Evolutionary conservation across 2,113 vertebrate genomes (phyloP).

Genomic region (Anser cygnoides): DNA sequence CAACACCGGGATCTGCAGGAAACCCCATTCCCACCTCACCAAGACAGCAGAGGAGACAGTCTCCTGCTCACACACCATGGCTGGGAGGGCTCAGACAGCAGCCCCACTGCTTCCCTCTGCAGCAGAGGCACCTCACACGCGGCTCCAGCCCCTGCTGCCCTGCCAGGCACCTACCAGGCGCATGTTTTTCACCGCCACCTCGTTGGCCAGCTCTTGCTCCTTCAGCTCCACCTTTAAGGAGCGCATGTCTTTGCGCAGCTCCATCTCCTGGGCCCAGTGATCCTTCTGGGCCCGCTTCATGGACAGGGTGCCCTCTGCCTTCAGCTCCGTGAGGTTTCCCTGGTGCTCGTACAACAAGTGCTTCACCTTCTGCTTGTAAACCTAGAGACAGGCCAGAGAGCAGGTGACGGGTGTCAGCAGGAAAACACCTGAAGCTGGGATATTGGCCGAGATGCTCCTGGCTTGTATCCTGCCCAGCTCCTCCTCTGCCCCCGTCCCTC

Average conservation of each 20-base stretch:
- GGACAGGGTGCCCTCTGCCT: slow-evolving; percentile 69
- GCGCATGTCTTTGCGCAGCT: slow-evolving; percentile 73
- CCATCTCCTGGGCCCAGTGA: slow-evolving; percentile 78
- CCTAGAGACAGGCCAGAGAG: slow-evolving; percentile 36
- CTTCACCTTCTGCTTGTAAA: slow-evolving; percentile 96
- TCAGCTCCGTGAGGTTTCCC: slow-evolving; percentile 86
- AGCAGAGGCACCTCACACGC: fast-evolving
- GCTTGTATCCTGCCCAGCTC: not conserved
- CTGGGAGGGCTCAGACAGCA: not conserved
- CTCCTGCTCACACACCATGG: fast-evolving
- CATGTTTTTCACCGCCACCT: slow-evolving; percentile 79
- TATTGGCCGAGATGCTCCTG: not conserved
- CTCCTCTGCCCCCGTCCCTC: not conserved
- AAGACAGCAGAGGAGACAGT: not conserved
- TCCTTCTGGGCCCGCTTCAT: slow-evolving; percentile 80
- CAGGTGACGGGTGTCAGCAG: not conserved
- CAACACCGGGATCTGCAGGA: fast-evolving
- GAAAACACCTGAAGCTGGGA: fast-evolving
- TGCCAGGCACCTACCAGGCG: slow-evolving; percentile 73
- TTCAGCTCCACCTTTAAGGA: slow-evolving; percentile 76
- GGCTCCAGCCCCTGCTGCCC: not conserved
- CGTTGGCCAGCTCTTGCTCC: slow-evolving; percentile 82
- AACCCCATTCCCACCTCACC: not conserved
- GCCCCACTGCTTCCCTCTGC: not conserved
- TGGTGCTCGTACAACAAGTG: slow-evolving; percentile 92